Percentiles rank a stretch among this genome's conserved stretches.
Evolutionary conservation across 2,113 vertebrate genomes (phyloP).

Genomic region (Zeus faber): DNA sequence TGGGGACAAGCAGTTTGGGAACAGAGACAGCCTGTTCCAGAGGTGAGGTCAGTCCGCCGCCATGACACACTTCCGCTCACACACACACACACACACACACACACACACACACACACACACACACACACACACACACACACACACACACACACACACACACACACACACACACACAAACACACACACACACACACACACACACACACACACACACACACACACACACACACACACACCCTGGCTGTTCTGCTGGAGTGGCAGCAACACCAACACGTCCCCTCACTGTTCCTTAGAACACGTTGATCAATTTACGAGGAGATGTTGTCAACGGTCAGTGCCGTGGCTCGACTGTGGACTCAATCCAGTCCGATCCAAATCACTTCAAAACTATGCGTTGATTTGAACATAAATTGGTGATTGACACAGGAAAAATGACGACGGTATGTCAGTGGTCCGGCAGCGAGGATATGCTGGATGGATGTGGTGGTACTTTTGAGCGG

Average conservation of each 20-base stretch:
- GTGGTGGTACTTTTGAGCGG: background rate
- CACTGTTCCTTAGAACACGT: background rate
- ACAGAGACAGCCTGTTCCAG: background rate
- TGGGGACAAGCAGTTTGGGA: background rate
- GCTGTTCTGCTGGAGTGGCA: no score
- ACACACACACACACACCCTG: background rate
- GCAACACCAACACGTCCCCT: background rate
- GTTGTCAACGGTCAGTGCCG: background rate
- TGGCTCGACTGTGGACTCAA: background rate
- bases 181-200: background rate
- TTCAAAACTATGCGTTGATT: background rate
- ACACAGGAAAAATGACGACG: background rate
- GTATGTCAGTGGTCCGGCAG: background rate
- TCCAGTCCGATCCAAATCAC: background rate
- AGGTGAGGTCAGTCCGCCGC: background rate
- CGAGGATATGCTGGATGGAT: background rate
- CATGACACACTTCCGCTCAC: background rate
- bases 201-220: background rate
- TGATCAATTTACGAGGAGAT: background rate
- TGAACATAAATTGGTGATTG: background rate
- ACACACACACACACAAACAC: background rate
- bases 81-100: slow-evolving; percentile 2
- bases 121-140: slow-evolving; percentile 14
- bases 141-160: background rate
- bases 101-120: slow-evolving; percentile 4